phyloP scores from a whole-genome alignment of 2,888 invertebrate genomes.

The Heliconius charithonia region DNA sequence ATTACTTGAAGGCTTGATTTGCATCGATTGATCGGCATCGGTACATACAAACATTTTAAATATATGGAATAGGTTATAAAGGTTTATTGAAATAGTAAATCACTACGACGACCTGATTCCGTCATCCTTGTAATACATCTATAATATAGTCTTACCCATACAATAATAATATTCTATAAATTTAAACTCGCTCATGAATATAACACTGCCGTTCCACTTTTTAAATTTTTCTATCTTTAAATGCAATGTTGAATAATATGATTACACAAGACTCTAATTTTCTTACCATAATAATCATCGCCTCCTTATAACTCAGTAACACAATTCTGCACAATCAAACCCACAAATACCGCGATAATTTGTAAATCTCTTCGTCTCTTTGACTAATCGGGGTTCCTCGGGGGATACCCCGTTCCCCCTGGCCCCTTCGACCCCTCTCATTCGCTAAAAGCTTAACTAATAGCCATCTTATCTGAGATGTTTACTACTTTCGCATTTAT shows the following conservation, averaged over 20 bases:
- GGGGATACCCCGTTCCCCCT: not conserved
- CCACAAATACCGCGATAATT: conserved; percentile 31
- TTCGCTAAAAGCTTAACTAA: conserved; percentile 36
- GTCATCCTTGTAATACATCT: too few species aligned
- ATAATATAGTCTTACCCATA: too few species aligned
- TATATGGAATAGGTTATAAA: too few species aligned
- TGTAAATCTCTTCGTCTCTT: conserved; percentile 35
- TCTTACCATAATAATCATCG: conserved; percentile 7
- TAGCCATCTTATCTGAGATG: conserved; percentile 34
- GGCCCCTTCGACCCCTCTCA: not conserved
- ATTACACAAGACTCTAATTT: not conserved
- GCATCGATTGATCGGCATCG: not conserved
- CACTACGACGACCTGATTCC: too few species aligned
- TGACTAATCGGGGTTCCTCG: conserved; percentile 20
- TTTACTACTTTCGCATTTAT: conserved; percentile 28
- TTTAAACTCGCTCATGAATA: too few species aligned
- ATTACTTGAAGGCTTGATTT: not conserved
- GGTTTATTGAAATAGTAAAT: too few species aligned
- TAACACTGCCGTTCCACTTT: too few species aligned
- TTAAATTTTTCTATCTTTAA: too few species aligned
- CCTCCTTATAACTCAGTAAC: not conserved
- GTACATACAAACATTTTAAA: too few species aligned
- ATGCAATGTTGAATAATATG: too few species aligned
- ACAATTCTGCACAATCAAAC: conserved; percentile 7
- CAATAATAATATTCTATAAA: too few species aligned